Percentiles rank a stretch among this genome's conserved stretches.
phyloP scores from a whole-genome alignment of 1,140 invertebrate genomes.

The Conus ventricosus region DNA sequence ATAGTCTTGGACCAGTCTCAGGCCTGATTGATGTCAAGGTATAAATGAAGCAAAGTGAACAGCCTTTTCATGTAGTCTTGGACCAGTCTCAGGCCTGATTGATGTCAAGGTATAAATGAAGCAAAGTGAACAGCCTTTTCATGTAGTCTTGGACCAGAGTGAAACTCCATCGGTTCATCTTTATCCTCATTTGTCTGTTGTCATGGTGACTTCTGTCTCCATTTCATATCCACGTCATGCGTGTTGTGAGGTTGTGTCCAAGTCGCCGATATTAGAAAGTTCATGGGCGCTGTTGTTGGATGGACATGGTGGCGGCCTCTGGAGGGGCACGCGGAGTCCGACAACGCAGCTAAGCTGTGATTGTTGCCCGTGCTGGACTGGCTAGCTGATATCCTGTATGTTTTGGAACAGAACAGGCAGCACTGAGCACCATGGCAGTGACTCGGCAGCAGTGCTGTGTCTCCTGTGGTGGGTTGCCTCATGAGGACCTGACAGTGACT shows the following conservation, averaged over 20 bases:
- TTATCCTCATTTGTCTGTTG: neutral
- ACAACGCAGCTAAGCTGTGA: neutral
- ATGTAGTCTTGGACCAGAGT: neutral
- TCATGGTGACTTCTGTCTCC: too few species aligned
- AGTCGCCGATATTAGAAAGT: neutral
- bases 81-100: too few species aligned
- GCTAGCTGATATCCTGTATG: neutral
- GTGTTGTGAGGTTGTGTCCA: neutral
- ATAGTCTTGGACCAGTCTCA: neutral
- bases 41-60: too few species aligned
- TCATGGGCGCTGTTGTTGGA: too few species aligned
- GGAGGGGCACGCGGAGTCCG: neutral
- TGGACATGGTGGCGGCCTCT: neutral
- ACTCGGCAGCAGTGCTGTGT: too few species aligned
- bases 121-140: neutral
- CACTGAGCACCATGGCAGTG: too few species aligned
- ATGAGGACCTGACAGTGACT: too few species aligned
- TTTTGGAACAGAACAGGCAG: neutral
- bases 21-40: too few species aligned
- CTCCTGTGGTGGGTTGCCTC: too few species aligned
- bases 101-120: too few species aligned
- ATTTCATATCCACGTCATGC: too few species aligned
- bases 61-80: neutral
- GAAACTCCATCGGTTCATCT: neutral
- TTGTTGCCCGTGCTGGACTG: neutral